A percentile compares a stretch with the other conserved stretches of the same genome.
Conservation (phyloP, 1,140 invertebrate species). For the Phymorhynchus buccinoides region DNA sequence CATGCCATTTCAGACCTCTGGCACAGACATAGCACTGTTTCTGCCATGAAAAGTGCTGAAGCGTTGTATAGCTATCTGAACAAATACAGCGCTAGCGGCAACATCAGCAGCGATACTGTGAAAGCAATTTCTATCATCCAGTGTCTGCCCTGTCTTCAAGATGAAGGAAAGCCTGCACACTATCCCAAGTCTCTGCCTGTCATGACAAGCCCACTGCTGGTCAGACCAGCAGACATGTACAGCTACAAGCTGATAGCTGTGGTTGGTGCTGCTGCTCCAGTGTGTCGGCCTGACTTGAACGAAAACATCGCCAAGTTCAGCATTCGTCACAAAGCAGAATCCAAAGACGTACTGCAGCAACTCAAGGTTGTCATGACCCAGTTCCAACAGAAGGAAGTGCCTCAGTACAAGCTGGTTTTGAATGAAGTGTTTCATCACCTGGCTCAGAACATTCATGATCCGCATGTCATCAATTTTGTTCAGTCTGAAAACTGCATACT, state of each 20-base stretch:
- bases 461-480: background rate
- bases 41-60: conserved; percentile 22
- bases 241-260: background rate
- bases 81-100: background rate
- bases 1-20: background rate
- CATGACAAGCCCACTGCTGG: conserved; percentile 7
- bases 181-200: conserved; percentile 26
- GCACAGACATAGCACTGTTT: background rate
- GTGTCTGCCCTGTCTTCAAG: conserved; percentile 35
- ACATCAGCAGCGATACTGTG: background rate
- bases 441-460: background rate
- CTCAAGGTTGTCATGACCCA: background rate
- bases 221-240: conserved; percentile 7
- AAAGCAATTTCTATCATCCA: background rate
- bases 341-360: conserved; percentile 5
- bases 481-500: conserved; percentile 4
- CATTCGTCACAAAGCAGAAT: background rate
- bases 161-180: background rate
- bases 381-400: background rate
- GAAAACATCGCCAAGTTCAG: background rate
- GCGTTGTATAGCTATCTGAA: conserved; percentile 17
- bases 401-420: conserved; percentile 9
- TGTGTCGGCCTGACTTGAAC: background rate
- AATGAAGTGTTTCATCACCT: background rate
- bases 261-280: background rate